Percentiles rank a stretch among this genome's conserved stretches.
These are phyloP conservation scores for Lordiphosa fenestrarum DNA, from an alignment of 2,888 invertebrate genomes.

Conservation along the genomic window DNA sequence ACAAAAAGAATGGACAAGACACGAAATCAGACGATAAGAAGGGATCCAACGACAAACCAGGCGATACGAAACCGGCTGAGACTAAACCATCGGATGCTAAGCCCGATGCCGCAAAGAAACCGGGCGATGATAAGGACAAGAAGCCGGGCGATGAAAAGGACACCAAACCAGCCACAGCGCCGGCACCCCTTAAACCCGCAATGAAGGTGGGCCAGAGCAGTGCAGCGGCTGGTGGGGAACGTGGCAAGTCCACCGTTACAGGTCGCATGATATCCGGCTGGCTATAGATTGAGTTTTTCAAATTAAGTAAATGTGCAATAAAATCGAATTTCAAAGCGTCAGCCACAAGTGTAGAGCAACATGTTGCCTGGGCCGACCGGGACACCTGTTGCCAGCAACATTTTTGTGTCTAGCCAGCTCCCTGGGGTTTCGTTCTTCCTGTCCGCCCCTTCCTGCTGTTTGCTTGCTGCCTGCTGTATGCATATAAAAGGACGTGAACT, in stretches of 20 bases:
- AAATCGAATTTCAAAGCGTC: conserved; percentile 31
- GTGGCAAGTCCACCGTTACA: conserved; percentile 87
- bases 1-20: conserved; percentile 46
- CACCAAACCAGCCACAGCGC: conserved; percentile 46
- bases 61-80: conserved; percentile 45
- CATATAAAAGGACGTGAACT: conserved; percentile 77
- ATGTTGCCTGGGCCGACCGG: conserved; percentile 8
- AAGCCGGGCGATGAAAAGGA: conserved; percentile 40
- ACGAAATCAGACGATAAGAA: conserved; percentile 30
- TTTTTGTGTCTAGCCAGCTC: conserved; percentile 14
- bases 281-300: conserved; percentile 81
- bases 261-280: conserved; percentile 88
- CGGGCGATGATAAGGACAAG: conserved; percentile 49
- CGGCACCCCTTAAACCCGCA: conserved; percentile 76
- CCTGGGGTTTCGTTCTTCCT: conserved; percentile 10
- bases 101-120: conserved; percentile 43
- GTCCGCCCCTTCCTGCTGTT: conserved; percentile 34
- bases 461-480: conserved; percentile 46
- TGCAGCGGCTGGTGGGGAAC: conserved; percentile 81
- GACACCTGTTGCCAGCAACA: conserved; percentile 45
- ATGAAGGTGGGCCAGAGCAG: conserved; percentile 79
- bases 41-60: conserved; percentile 29
- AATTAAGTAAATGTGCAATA: conserved; percentile 10
- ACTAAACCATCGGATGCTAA: conserved; percentile 44
- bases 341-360: conserved; percentile 8